Evolutionary conservation across 2,113 vertebrate species (phyloP).

Genomic region (Galemys pyrenaicus): DNA sequence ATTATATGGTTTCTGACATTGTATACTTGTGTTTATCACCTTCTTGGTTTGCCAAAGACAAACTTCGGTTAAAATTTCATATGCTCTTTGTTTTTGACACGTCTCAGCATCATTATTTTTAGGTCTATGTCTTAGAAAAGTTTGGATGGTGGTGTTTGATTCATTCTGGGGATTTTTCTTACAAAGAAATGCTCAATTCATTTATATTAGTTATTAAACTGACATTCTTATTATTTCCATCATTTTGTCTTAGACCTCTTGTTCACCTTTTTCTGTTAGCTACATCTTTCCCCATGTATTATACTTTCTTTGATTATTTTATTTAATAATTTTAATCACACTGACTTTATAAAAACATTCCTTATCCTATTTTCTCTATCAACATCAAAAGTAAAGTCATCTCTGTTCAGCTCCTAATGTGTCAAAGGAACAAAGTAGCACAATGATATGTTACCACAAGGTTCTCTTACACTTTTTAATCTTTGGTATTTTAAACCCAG

Average conservation of each 20-base stretch:
- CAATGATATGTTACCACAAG: not conserved
- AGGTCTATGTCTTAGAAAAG: not conserved
- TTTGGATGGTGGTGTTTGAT: not conserved
- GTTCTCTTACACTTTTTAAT: not conserved
- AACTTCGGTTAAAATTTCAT: not conserved
- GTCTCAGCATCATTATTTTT: not conserved
- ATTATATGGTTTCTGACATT: not conserved
- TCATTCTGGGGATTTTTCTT: conserved; percentile 8
- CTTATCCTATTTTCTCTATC: conserved; percentile 30
- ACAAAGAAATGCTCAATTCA: not conserved
- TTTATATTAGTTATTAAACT: conserved; percentile 3
- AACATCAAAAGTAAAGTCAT: conserved; percentile 37
- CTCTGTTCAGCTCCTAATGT: not conserved
- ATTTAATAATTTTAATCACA: conserved; percentile 8
- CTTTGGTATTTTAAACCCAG: not conserved
- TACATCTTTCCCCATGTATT: not conserved
- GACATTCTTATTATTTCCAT: not conserved
- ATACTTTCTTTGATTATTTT: conserved; percentile 1
- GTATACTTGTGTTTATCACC: not conserved
- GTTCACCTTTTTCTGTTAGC: not conserved
- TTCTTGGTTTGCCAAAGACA: not conserved
- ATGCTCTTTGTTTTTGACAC: not conserved
- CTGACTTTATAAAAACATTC: conserved; percentile 21
- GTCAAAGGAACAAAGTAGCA: not conserved
- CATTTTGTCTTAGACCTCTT: not conserved